These are phyloP conservation scores for Phalacrocorax carbo DNA, from an alignment of 2,113 vertebrate species.

Conservation along the genomic window DNA sequence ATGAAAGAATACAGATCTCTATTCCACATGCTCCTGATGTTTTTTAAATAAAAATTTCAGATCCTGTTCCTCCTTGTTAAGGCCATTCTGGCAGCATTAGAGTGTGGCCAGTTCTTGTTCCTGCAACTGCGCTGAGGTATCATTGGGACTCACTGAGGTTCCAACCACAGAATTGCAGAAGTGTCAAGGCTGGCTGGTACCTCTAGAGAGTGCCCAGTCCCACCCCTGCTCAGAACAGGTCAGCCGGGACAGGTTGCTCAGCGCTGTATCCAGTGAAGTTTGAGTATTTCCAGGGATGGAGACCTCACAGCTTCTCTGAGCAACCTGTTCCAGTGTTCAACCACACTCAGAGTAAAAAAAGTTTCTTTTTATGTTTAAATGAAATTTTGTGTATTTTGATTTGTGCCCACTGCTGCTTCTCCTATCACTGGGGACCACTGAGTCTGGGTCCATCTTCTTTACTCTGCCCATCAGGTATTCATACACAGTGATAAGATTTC, in stretches of 20 bases:
- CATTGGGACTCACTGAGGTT: not conserved
- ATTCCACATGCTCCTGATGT: not conserved
- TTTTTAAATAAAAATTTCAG: not conserved
- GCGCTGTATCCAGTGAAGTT: fast-evolving
- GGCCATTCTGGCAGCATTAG: not conserved
- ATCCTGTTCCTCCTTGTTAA: not conserved
- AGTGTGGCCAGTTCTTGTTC: not conserved
- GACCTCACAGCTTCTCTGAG: not conserved
- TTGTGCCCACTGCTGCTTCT: not conserved
- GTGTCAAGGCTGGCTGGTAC: not conserved
- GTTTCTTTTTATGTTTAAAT: not conserved
- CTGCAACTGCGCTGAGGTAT: not conserved
- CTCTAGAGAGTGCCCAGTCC: not conserved
- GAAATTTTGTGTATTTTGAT: not conserved
- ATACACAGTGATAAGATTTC: not conserved
- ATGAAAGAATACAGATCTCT: not conserved
- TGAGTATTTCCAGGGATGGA: not conserved
- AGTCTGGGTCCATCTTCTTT: not conserved
- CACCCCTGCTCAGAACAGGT: not conserved
- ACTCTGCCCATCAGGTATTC: not conserved
- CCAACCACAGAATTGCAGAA: not conserved
- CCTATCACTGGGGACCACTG: not conserved
- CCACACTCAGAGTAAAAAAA: not conserved
- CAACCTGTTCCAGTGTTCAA: not conserved
- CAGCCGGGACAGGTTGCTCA: not conserved